These are phyloP conservation scores for Agonum fuliginosum DNA, from an alignment of 2,888 invertebrate genomes.

Conservation along the genomic window DNA sequence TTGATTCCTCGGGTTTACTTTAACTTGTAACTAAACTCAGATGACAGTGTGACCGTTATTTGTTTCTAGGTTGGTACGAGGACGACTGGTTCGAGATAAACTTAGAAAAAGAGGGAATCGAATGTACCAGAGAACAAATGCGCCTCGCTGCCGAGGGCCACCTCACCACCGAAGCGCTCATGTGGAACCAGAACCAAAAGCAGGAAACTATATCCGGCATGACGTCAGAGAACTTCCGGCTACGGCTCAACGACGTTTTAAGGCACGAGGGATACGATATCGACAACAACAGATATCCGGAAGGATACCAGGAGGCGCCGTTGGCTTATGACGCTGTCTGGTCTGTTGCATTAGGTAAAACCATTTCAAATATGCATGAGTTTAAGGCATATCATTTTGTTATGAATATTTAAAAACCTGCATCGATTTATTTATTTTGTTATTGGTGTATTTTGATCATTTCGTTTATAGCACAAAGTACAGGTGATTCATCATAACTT, in stretches of 20 bases:
- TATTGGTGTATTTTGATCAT: no score
- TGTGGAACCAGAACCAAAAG: slow-evolving; percentile 96
- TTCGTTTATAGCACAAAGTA: no score
- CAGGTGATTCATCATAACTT: no score
- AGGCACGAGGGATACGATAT: slow-evolving; percentile 89
- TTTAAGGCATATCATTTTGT: background rate
- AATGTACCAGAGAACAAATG: slow-evolving; percentile 96
- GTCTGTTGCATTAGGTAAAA: slow-evolving; percentile 94
- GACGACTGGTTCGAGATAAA: slow-evolving; percentile 98
- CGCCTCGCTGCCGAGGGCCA: slow-evolving; percentile 96
- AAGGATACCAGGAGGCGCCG: slow-evolving; percentile 98
- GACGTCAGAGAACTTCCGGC: slow-evolving; percentile 94
- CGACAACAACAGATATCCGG: slow-evolving; percentile 89
- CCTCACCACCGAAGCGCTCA: slow-evolving; percentile 97
- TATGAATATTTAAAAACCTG: no score
- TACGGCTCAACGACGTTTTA: slow-evolving; percentile 87
- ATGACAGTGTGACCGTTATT: no score
- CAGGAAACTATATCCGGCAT: slow-evolving; percentile 96
- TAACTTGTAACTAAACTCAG: no score
- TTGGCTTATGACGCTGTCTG: slow-evolving; percentile 99
- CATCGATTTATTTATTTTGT: no score
- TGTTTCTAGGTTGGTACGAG: slow-evolving; percentile 94
- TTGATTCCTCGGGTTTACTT: no score
- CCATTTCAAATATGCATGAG: background rate
- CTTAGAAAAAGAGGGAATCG: slow-evolving; percentile 89